Conservation (phyloP, 1,140 invertebrate species). For the Teleogryllus occipitalis region DNA sequence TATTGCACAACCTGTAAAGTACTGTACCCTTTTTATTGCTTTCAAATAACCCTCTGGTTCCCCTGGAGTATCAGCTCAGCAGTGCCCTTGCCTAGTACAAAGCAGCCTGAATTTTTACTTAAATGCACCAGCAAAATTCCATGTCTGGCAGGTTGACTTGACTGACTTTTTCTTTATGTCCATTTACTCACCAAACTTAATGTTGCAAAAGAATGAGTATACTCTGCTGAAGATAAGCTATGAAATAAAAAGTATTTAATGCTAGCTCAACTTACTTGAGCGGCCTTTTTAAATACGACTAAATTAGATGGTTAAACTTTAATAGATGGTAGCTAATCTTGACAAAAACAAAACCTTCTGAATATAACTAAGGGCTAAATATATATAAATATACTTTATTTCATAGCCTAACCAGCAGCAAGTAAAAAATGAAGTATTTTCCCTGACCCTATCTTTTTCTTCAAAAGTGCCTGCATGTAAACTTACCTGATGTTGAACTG, state of each 20-base stretch:
- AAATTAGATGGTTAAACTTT: background rate
- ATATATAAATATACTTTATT: background rate
- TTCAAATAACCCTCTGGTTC: background rate
- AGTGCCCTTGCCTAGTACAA: background rate
- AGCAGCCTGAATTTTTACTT: background rate
- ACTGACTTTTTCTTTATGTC: background rate
- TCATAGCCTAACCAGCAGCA: background rate
- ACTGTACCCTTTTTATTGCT: background rate
- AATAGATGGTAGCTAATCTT: background rate
- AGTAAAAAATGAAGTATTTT: background rate
- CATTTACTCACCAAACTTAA: background rate
- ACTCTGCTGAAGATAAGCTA: background rate
- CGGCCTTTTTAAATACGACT: background rate
- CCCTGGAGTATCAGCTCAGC: background rate
- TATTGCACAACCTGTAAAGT: background rate
- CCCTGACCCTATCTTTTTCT: background rate
- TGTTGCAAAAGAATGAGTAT: background rate
- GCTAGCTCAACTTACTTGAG: background rate
- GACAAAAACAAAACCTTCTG: background rate
- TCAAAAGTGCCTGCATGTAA: background rate
- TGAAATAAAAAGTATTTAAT: background rate
- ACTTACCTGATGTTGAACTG: background rate
- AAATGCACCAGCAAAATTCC: background rate
- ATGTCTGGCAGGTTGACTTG: background rate
- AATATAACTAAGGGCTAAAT: background rate